Evolutionary conservation across 2,113 vertebrate genomes (phyloP).

Genomic region (Zonotrichia leucophrys): DNA sequence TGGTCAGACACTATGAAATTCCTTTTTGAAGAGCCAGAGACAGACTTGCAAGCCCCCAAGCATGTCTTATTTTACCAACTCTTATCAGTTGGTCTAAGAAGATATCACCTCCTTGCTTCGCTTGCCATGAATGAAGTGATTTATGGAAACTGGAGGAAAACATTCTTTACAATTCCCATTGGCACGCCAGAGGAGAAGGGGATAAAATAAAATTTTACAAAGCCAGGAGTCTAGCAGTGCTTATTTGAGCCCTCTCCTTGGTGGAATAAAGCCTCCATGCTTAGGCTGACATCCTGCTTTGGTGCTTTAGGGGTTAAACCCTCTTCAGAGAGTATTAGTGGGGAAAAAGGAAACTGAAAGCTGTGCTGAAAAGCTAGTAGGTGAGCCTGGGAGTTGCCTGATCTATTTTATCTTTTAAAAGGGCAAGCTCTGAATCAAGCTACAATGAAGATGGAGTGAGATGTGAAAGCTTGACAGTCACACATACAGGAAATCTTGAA

Average conservation of each 20-base stretch:
- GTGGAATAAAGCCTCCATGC: background rate
- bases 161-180: background rate
- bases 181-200: background rate
- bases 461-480: background rate
- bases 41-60: background rate
- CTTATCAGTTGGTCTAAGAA: background rate
- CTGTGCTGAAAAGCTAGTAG: background rate
- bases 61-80: background rate
- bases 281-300: background rate
- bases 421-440: background rate
- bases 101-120: background rate
- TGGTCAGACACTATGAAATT: background rate
- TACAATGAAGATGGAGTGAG: background rate
- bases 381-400: background rate
- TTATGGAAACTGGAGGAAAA: background rate
- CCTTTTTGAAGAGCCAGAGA: background rate
- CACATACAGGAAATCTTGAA: constrained; percentile 48
- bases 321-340: background rate
- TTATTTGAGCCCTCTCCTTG: background rate
- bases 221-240: background rate
- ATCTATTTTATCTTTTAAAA: background rate
- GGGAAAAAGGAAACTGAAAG: background rate
- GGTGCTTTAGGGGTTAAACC: background rate
- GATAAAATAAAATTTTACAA: background rate
- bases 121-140: background rate